Base-by-base conservation (phyloP, 2,797 vertebrate species). In the Sphenopsis melanotis region DNA sequence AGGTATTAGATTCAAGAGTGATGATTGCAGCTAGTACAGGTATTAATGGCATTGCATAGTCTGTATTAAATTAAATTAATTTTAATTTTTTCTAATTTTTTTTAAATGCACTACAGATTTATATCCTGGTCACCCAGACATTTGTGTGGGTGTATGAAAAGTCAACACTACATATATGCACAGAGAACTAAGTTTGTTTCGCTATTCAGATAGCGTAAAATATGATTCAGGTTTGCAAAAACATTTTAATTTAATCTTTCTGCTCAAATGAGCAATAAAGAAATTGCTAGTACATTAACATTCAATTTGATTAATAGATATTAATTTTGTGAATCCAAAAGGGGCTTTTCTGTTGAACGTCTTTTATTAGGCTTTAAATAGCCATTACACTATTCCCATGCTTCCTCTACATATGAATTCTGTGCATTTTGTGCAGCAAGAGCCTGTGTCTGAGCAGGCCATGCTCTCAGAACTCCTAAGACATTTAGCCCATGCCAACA, bases 401-500 rank as follows among this genome's bases (percentile, higher is more conserved):
- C 16, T 79, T 90, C 3, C 11, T 6, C 15, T 70, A 19, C 41
- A 0, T 2, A 0, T 76, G 57, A 68, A 26, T 10, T 44, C 18
- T 24, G 19, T 30, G 44, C 32, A 10, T 6, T 32, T 6, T n/a
- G 15, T 9, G 15, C 42, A 66, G 63, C 23, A 57, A 22, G 47
- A 57, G 1, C 15, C 29, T 49, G 34, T 29, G 50, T 55, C 68
- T 42, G 59, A 80, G 27, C 61, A 75, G 32, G 22, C 22, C 7
- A 5, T 11, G 8, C 26, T 81, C 37, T 83, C 60, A 76, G 74
- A 63, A n/a, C 15, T 39, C 20, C 29, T 19, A 14, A 61, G 30
- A 21, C 2, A 8, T 1, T 14, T 6, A 74, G 37, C 21, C 23
- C 29, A 66, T 1, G 1, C 11, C 76, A 60, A 8, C 18, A 30